Base-by-base conservation (phyloP, 2,888 invertebrate species). In the Lithodes maja region DNA sequence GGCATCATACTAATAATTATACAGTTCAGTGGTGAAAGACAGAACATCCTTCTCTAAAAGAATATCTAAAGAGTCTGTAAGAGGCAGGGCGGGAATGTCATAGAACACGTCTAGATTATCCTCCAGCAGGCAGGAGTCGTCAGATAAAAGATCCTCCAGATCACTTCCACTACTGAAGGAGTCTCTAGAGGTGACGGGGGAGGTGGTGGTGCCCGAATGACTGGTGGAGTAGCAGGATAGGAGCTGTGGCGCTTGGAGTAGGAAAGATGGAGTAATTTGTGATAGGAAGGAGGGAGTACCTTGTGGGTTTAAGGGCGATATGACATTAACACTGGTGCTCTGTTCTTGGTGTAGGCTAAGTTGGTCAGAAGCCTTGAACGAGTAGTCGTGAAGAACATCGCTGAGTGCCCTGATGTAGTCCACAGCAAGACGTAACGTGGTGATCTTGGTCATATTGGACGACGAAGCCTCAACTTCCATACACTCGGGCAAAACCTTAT, bases 391-490 rank as follows among this genome's bases (percentile, higher is more conserved):
- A 90, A 97, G 94, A 0, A 96, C 95, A 0, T 96, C 94, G 15
- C 95, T 96, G 84, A 98, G 94, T 15, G 97, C 96, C 15, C 96
- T 94, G 92, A 98, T 98, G 93, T 98, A 98, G 93, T 96, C 96
- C 96, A 98, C 97, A 50, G 98, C 98, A 91, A 98, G 94, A 68
- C 97, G 95, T 79, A 98, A 94, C 0, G 98, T 98, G 2, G 98
- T 97, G 92, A 98, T 98, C 94, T 98, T 98, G 80, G 98, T 98
- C 92, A 97, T 94, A 71, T 55, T 55, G 61, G 84, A 61, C 49
- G 89, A 85, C 12, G 68, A 17, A 9, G 80, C 61, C 93, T 97
- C 97, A 93, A 97, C 97, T 50, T 77, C 79, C 33, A 33, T 15
- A 2, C 53, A 74, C 49, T 92, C 93, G 0, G 98, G 98, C 12